Evolutionary conservation across 2,888 invertebrate species (phyloP), one percentile per base, ranked within the genome.

Genomic region (Caenorhabditis imperialis): DNA sequence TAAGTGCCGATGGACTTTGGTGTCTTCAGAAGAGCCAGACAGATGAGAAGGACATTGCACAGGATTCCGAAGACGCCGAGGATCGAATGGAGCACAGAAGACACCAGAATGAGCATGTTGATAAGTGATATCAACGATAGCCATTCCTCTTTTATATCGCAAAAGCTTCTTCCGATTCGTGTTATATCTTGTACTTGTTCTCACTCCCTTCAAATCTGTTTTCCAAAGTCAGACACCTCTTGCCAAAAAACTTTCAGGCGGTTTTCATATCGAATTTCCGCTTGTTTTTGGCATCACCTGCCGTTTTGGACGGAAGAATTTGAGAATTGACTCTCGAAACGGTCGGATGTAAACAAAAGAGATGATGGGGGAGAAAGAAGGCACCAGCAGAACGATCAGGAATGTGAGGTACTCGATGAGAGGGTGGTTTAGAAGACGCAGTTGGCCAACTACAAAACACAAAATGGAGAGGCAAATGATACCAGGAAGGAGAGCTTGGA

Each of bases 1-100:
- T 55, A 63, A 1, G 63, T 63, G 20, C 63, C 63, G 54, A 63
- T 63, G 10, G 63, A 55, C 18, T 63, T 63, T 12, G 63, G 63
- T 33, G 30, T 54, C 4, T 55, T 54, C 16, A 54, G 25, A 7
- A 48, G 3, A 0, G 54, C 54, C 16, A 63, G 38, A 40, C 3
- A 25, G 4, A 63, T 12, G 18, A 55, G 18, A 40, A 63, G 22
- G 2, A 27, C 1, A 16, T 63, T 63, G 48, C 47, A 48, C 3
- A 45, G 1, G 14, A 55, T 10, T 18, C 63, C 63, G 7, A 55
- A 27, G n/a, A 55, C 6, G 3, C 53, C 63, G 6, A 63, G 20
- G 30, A 63, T 33, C 12, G 45, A 42, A 33, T 63, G 63, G n/a
- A 63, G 40, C n/a, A 63, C 55, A 0, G 47, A 63, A 3, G 53